Percentiles rank a stretch among this genome's conserved stretches.
These are phyloP conservation scores for Dicyrtoma fusca DNA, from an alignment of 2,888 invertebrate species.

Conservation along the genomic window DNA sequence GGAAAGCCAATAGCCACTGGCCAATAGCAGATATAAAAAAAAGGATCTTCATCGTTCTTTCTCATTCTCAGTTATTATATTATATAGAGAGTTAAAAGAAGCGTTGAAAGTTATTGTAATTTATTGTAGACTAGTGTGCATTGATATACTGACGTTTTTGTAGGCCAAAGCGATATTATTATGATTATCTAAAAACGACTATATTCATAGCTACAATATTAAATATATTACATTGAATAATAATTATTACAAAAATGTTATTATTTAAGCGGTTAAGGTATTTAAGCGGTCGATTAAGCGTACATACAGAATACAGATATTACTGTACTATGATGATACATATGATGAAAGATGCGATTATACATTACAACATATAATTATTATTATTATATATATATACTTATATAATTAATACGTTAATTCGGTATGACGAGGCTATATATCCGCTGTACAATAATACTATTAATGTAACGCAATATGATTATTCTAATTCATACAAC, in stretches of 20 bases:
- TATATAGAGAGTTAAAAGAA: no score
- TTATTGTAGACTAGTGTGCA: no score
- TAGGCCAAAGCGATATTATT: constrained; percentile 19
- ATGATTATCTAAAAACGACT: neutral
- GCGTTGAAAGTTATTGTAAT: no score
- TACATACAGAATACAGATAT: no score
- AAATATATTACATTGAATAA: neutral
- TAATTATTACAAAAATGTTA: constrained; percentile 6
- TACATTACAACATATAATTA: no score
- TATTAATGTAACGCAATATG: neutral
- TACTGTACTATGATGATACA: no score
- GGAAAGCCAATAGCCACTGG: no score
- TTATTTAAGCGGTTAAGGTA: neutral
- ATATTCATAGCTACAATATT: constrained; percentile 2
- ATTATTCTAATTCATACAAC: constrained; percentile 9
- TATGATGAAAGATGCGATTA: no score
- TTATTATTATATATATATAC: no score
- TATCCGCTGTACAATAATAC: neutral
- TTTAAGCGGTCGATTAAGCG: no score
- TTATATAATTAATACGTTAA: no score
- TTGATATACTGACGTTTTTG: neutral
- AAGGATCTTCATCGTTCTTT: neutral
- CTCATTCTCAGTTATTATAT: constrained; percentile 1
- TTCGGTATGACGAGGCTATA: no score
- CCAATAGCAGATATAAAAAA: neutral